Base-by-base conservation (phyloP, 2,113 vertebrate species). In the Meles meles region DNA sequence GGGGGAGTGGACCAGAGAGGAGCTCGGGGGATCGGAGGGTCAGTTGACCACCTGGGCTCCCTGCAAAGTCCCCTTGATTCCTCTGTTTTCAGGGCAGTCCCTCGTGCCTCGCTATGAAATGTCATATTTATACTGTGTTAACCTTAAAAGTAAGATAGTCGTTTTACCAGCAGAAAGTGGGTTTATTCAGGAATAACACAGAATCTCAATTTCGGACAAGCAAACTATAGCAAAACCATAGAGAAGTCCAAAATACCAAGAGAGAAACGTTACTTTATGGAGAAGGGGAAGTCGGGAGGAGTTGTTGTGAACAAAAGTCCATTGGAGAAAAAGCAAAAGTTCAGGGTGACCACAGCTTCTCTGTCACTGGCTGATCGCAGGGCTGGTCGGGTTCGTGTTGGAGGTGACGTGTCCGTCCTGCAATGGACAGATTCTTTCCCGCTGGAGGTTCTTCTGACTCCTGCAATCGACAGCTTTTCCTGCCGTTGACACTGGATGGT, bases 41-140 rank as follows among this genome's bases (percentile, higher is more conserved):
- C 65, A 47, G 20, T 77, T 5, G 5, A 25, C 55, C 18, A 2
- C 55, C 39, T 18, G 5, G 20, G 71, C 14, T 39, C 57, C 72
- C 57, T 5, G 31, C 25, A 87, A 7, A n/a, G 21, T 25, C 72
- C 57, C 18, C 42, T 27, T 13, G 83, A 20, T 25, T 42, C n/a
- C 57, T 4, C 42, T 69, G 13, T 55, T 79, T 86, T 65, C 44
- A 52, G n/a, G 29, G 4, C 1, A 6, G 4, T 44, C 52, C n/a
- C 29, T 83, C 1, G 0, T 34, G n/a, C 71, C 34, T 76, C 20
- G 20, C 20, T 29, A 31, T 20, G 72, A 91, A 74, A 49, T 93
- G 23, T 18, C 55, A 96, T 80, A 69, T 39, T 93, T 93, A 42
- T 59, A 37, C 72, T 90, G 34, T 80, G 37, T 23, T 74, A 74